These are phyloP conservation scores for Fopius arisanus DNA, from an alignment of 1,140 invertebrate genomes.

Conservation along the genomic window DNA sequence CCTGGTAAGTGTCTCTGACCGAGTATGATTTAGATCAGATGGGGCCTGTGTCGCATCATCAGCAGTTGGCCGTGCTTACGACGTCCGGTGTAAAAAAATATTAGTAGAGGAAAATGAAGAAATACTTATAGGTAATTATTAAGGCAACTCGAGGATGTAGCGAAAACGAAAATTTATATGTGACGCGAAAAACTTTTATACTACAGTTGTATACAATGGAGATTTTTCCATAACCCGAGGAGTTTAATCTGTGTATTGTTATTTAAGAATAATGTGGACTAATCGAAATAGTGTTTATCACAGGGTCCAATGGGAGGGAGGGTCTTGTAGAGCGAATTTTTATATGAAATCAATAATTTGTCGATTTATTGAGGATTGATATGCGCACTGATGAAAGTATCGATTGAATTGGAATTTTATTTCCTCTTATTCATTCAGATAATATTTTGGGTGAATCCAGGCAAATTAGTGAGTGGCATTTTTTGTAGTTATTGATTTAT, in stretches of 20 bases:
- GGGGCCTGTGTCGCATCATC: background rate
- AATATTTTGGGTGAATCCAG: background rate
- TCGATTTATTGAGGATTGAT: background rate
- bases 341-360: background rate
- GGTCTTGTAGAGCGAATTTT: background rate
- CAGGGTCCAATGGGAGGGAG: background rate
- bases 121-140: background rate
- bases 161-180: background rate
- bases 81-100: constrained; percentile 12
- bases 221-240: background rate
- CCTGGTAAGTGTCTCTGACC: constrained; percentile 74
- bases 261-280: background rate
- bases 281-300: background rate
- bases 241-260: background rate
- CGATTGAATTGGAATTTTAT: background rate
- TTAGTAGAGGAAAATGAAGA: background rate
- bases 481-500: background rate
- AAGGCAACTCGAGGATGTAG: background rate
- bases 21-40: constrained; percentile 37
- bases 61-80: background rate
- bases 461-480: background rate
- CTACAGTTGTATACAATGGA: background rate
- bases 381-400: background rate
- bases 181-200: constrained; percentile 8
- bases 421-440: background rate